These are phyloP conservation scores for Danaus plexippus DNA, from an alignment of 1,140 invertebrate genomes.

Conservation along the genomic window DNA sequence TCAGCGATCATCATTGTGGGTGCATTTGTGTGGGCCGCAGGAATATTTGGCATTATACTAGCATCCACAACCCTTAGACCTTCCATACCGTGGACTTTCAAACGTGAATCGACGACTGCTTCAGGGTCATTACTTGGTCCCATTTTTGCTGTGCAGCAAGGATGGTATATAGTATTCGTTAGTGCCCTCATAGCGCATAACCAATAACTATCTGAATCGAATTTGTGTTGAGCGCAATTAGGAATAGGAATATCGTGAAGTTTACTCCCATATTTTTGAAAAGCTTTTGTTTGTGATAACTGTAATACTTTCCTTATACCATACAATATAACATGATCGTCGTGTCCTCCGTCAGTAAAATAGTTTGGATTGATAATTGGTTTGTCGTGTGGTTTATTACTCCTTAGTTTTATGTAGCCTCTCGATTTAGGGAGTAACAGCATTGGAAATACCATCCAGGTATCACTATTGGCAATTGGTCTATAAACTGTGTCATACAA, in stretches of 20 bases:
- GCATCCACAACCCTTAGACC: conserved; percentile 81
- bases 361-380: conserved; percentile 88
- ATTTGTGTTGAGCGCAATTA: conserved; percentile 73
- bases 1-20: conserved; percentile 76
- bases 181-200: conserved; percentile 78
- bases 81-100: conserved; percentile 77
- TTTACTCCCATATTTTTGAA: conserved; percentile 72
- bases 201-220: conserved; percentile 79
- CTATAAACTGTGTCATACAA: conserved; percentile 34
- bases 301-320: conserved; percentile 73
- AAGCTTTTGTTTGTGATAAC: conserved; percentile 71
- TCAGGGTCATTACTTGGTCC: conserved; percentile 75
- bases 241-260: conserved; percentile 73
- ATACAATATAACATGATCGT: conserved; percentile 71
- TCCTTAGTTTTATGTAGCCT: conserved; percentile 77
- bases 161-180: conserved; percentile 82
- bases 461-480: conserved; percentile 48
- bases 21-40: conserved; percentile 74
- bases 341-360: conserved; percentile 75
- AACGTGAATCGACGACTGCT: conserved; percentile 78
- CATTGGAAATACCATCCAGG: conserved; percentile 77
- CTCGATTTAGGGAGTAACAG: conserved; percentile 79
- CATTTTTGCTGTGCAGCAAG: conserved; percentile 87
- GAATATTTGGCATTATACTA: conserved; percentile 77
- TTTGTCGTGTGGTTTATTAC: conserved; percentile 78